These are phyloP conservation scores for Peromyscus aztecus DNA, from an alignment of 2,797 vertebrate genomes.

Conservation along the genomic window DNA sequence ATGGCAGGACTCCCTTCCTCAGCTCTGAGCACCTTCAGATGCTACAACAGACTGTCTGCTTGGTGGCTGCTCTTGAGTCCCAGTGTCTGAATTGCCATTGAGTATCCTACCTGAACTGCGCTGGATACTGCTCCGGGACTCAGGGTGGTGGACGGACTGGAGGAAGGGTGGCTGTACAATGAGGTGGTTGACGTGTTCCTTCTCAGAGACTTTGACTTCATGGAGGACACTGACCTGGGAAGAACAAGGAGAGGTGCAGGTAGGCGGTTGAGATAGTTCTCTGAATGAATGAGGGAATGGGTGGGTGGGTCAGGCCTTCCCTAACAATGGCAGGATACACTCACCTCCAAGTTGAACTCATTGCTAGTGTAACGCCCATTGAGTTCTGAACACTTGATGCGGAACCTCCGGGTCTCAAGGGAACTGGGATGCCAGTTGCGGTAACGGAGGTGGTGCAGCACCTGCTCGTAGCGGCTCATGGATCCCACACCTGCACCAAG, in stretches of 20 bases:
- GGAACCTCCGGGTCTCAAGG: constrained; percentile 91
- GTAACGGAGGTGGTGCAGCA: constrained; percentile 93
- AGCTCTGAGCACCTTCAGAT: not conserved
- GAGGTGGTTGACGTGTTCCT: constrained; percentile 92
- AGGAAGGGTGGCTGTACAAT: constrained; percentile 93
- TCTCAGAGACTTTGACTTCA: constrained; percentile 89
- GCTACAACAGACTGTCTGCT: not conserved
- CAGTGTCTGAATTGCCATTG: not conserved
- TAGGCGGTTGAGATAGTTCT: not conserved
- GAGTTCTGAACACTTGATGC: constrained; percentile 96
- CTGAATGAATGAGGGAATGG: not conserved
- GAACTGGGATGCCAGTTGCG: constrained; percentile 90
- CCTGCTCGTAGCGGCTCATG: constrained; percentile 95
- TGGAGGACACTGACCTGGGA: constrained; percentile 94
- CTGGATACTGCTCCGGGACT: constrained; percentile 87
- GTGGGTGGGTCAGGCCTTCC: not conserved
- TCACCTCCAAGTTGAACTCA: constrained; percentile 96
- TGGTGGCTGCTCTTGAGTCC: not conserved
- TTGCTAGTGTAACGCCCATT: constrained; percentile 97
- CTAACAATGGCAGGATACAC: constrained; percentile 71
- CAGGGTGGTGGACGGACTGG: constrained; percentile 92
- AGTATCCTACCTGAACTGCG: constrained; percentile 90
- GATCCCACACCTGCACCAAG: constrained; percentile 93
- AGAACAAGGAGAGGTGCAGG: constrained; percentile 43
- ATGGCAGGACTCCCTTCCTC: not conserved